phyloP scores from a whole-genome alignment of 2,888 invertebrate species.

The Chorisops tibialis region DNA sequence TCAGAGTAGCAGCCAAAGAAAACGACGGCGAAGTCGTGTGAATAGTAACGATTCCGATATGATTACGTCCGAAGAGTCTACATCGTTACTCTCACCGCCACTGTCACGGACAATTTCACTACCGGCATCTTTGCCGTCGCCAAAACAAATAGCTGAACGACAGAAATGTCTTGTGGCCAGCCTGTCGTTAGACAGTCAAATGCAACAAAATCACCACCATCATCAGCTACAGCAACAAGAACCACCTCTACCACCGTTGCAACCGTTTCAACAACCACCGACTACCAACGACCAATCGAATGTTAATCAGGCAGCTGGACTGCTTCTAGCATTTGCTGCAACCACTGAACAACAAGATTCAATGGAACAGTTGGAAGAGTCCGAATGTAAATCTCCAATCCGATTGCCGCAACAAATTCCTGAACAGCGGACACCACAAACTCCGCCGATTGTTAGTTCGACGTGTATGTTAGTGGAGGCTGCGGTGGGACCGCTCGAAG shows the following conservation, averaged over 20 bases:
- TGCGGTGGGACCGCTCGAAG: constrained; percentile 74
- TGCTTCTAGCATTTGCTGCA: constrained; percentile 57
- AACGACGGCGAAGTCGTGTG: constrained; percentile 65
- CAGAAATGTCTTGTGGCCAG: constrained; percentile 18
- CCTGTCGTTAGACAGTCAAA: neutral
- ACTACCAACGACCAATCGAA: constrained; percentile 13
- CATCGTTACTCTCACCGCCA: constrained; percentile 57
- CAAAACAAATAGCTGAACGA: constrained; percentile 27
- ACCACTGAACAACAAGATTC: constrained; percentile 12
- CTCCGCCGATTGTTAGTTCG: constrained; percentile 59
- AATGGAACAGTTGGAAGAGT: neutral
- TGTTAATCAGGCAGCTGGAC: constrained; percentile 57
- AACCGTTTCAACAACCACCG: neutral
- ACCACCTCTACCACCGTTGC: constrained; percentile 7
- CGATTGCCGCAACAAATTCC: constrained; percentile 20
- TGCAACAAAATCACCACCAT: neutral
- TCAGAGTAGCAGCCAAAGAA: constrained; percentile 50
- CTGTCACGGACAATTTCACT: constrained; percentile 36
- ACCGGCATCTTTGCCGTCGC: constrained; percentile 34
- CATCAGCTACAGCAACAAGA: neutral
- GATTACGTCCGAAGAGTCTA: constrained; percentile 70
- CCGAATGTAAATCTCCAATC: neutral
- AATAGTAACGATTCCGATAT: constrained; percentile 76
- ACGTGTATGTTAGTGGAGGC: constrained; percentile 80
- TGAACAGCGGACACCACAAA: constrained; percentile 38